A percentile compares a stretch with the other conserved stretches of the same genome.
Evolutionary conservation across 1,140 invertebrate genomes (phyloP).

Genomic region (Tetramorium alpestre): DNA sequence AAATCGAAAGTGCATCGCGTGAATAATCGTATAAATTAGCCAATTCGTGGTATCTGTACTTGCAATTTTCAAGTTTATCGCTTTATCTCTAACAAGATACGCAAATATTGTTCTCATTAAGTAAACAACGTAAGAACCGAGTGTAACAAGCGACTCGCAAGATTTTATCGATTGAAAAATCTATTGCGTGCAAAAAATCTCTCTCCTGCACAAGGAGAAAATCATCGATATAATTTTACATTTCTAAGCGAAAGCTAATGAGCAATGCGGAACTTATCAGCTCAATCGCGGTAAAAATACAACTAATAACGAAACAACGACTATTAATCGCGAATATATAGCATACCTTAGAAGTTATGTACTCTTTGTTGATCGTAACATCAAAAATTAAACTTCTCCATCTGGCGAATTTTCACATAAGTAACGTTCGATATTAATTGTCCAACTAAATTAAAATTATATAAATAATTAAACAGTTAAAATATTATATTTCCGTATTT

Average conservation of each 20-base stretch:
- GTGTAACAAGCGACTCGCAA: not conserved
- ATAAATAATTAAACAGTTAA: not conserved
- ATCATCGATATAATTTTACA: slow-evolving; percentile 4
- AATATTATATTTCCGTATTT: not conserved
- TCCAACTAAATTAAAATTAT: not conserved
- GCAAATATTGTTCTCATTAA: not conserved
- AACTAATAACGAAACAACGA: not conserved
- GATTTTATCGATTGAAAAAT: not conserved
- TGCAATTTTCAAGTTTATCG: not conserved
- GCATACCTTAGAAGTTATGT: not conserved
- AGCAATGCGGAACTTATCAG: slow-evolving; percentile 4
- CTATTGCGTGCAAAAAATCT: not conserved
- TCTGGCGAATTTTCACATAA: not conserved
- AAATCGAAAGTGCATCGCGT: not conserved
- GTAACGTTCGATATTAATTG: not conserved
- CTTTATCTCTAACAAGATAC: not conserved
- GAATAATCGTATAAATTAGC: not conserved
- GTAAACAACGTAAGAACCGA: not conserved
- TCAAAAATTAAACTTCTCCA: not conserved
- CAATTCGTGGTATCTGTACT: not conserved
- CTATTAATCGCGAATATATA: not conserved
- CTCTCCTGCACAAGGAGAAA: not conserved
- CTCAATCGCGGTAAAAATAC: not conserved
- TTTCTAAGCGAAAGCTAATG: not conserved
- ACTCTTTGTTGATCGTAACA: not conserved